phyloP scores from a whole-genome alignment of 2,797 vertebrate genomes.

The Notolepis coatsorum region DNA sequence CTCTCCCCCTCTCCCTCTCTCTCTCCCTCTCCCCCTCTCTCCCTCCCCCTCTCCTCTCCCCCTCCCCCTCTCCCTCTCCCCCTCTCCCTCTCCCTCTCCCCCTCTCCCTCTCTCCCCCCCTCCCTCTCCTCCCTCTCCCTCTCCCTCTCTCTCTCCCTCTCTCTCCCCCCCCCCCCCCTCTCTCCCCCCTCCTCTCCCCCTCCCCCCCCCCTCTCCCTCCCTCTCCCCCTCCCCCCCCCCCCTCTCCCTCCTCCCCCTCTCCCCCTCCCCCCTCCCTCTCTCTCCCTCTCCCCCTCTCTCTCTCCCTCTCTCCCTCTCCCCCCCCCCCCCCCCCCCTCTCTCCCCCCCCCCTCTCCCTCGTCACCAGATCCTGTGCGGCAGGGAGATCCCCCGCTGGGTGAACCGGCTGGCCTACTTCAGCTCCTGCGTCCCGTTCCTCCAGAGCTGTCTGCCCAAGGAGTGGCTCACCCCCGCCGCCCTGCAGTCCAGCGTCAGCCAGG shows the following conservation, averaged over 20 bases:
- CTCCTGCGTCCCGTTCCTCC: constrained; percentile 98
- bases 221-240: neutral
- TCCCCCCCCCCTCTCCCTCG: neutral
- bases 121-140: neutral
- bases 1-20: neutral
- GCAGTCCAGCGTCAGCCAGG: constrained; percentile 98
- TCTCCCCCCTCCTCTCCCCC: neutral
- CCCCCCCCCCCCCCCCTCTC: neutral
- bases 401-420: constrained; percentile 99
- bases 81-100: neutral
- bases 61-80: neutral
- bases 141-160: too few species aligned
- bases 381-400: constrained; percentile 98
- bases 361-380: constrained; percentile 94
- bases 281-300: neutral
- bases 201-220: neutral
- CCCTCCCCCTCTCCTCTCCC: neutral
- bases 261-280: neutral
- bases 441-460: constrained; percentile 98
- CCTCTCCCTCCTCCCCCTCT: neutral
- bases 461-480: constrained; percentile 98
- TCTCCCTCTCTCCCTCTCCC: neutral
- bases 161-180: neutral
- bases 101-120: neutral
- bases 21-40: neutral